Conservation (phyloP, 2,113 vertebrate species). For the Osmerus eperlanus region DNA sequence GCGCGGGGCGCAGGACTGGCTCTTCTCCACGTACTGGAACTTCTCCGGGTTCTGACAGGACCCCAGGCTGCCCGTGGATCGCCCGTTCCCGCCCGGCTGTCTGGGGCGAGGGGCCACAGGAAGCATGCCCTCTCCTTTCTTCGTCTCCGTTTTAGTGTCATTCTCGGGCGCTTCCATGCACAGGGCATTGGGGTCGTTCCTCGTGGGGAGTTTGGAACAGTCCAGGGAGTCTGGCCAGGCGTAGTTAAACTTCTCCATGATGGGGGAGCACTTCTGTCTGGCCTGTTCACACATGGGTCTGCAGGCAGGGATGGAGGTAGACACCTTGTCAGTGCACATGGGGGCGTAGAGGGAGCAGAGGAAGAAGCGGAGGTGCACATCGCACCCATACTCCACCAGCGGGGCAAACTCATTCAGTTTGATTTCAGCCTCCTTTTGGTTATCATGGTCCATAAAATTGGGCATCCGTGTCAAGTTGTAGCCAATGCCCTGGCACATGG, state of each 20-base stretch:
- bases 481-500: conserved; percentile 96
- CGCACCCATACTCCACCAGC: conserved; percentile 93
- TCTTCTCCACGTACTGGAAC: conserved; percentile 94
- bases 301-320: conserved; percentile 94
- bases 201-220: conserved; percentile 88
- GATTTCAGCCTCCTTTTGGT: conserved; percentile 88
- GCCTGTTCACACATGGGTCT: conserved; percentile 98
- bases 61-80: conserved; percentile 56
- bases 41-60: conserved; percentile 89
- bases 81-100: conserved; percentile 63
- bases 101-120: conserved; percentile 79
- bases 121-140: conserved; percentile 86
- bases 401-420: conserved; percentile 94
- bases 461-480: conserved; percentile 98
- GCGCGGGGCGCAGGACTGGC: conserved; percentile 85
- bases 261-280: conserved; percentile 87
- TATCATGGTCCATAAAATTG: conserved; percentile 92
- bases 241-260: conserved; percentile 97
- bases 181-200: conserved; percentile 92
- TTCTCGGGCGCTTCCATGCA: conserved; percentile 99
- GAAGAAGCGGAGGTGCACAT: conserved; percentile 94
- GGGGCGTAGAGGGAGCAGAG: conserved; percentile 97
- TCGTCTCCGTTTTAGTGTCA: conserved; percentile 75
- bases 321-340: conserved; percentile 98
- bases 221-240: conserved; percentile 94